A percentile compares a stretch with the other conserved stretches of the same genome.
phyloP scores from a whole-genome alignment of 53 echinoderm and acorn worm species.

The Antedon mediterranea region DNA sequence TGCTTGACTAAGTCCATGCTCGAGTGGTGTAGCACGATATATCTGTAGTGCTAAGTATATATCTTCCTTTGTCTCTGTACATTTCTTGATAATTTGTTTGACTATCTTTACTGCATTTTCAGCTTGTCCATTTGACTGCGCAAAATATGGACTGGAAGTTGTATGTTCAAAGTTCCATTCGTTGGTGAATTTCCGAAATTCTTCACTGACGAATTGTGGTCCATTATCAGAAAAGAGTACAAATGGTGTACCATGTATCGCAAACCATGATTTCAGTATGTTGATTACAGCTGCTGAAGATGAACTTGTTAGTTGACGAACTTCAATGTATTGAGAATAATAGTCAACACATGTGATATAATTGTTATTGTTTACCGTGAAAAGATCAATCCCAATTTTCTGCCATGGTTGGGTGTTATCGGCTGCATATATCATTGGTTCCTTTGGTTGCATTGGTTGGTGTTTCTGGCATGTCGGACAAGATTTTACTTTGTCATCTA shows the following conservation, averaged over 20 bases:
- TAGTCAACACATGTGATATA: no score
- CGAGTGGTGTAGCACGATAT: neutral
- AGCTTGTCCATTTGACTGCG: conserved; percentile 13
- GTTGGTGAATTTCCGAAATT: conserved; percentile 3
- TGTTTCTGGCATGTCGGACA: conserved; percentile 10
- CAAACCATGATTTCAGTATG: neutral
- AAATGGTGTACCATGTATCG: neutral
- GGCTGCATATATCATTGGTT: conserved; percentile 8
- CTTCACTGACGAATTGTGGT: neutral
- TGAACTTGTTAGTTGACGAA: no score
- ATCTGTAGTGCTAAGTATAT: neutral
- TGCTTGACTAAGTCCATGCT: neutral
- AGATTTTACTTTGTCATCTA: neutral
- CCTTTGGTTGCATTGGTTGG: neutral
- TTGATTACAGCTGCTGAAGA: neutral
- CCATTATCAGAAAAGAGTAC: neutral
- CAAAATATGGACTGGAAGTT: conserved; percentile 10
- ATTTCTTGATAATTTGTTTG: neutral
- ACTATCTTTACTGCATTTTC: conserved; percentile 14
- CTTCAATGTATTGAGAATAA: no score
- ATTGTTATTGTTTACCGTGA: no score
- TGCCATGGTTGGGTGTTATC: no score
- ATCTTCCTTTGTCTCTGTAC: neutral
- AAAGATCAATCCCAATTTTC: neutral
- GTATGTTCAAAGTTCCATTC: conserved; percentile 15